A percentile compares a stretch with the other conserved stretches of the same genome.
These are phyloP conservation scores for Mamestra configurata DNA, from an alignment of 1,140 invertebrate genomes.

Conservation along the genomic window DNA sequence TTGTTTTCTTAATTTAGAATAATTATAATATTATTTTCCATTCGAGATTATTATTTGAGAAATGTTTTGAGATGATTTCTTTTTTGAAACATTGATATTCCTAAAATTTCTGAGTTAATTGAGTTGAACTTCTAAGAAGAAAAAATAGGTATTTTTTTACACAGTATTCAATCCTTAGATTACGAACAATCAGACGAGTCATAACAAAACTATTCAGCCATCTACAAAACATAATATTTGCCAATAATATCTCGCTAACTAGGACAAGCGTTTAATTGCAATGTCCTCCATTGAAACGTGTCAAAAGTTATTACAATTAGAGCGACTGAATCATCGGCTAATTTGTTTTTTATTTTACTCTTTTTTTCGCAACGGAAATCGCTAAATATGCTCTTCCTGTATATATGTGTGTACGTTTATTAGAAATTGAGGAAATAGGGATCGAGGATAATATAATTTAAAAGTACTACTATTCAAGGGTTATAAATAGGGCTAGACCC, in stretches of 20 bases:
- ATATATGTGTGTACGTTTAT: conserved; percentile 28
- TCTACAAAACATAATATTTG: conserved; percentile 16
- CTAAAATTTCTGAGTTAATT: no score
- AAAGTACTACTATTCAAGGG: background rate
- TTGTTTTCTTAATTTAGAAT: conserved; percentile 17
- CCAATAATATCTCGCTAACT: conserved; percentile 40
- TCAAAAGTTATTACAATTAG: conserved; percentile 53
- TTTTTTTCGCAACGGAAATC: conserved; percentile 54
- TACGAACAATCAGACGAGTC: background rate
- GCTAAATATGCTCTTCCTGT: conserved; percentile 56
- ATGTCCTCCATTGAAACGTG: conserved; percentile 52
- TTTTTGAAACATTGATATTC: no score
- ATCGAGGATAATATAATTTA: background rate
- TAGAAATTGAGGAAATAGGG: conserved; percentile 25
- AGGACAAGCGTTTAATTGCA: conserved; percentile 43
- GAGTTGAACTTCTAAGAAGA: no score
- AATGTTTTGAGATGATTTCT: no score
- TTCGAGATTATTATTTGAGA: background rate
- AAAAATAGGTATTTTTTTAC: no score
- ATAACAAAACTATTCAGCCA: conserved; percentile 1
- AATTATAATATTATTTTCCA: conserved; percentile 2
- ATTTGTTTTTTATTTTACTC: conserved; percentile 53
- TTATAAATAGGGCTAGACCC: background rate
- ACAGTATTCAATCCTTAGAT: no score
- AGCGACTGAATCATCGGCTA: conserved; percentile 56